phyloP scores from a whole-genome alignment of 2,888 invertebrate genomes.

The Fragum sueziense region DNA sequence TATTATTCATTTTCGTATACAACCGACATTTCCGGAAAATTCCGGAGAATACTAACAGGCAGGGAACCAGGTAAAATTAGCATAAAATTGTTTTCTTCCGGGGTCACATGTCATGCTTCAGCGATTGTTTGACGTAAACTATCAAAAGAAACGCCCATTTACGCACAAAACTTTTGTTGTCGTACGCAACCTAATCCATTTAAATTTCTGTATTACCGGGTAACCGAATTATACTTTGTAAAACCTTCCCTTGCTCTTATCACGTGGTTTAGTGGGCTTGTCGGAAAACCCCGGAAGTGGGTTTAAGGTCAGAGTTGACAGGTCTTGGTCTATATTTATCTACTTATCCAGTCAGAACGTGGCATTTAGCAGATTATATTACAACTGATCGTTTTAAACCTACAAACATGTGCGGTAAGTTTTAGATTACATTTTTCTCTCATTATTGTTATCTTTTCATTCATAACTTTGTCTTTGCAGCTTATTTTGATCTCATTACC shows the following conservation, averaged over 20 bases:
- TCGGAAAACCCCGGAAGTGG: neutral
- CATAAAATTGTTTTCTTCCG: conserved; percentile 4
- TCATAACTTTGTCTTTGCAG: no score
- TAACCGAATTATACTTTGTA: neutral
- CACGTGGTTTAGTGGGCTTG: neutral
- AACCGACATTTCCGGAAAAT: neutral
- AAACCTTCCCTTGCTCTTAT: no score
- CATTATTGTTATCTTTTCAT: no score
- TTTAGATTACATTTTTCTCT: neutral
- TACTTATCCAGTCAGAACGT: conserved; percentile 27
- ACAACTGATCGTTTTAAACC: neutral
- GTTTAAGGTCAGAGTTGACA: conserved; percentile 31
- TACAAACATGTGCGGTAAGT: conserved; percentile 25
- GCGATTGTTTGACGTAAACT: neutral
- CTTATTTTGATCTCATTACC: no score
- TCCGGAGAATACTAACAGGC: neutral
- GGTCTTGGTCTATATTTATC: conserved; percentile 14
- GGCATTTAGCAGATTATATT: conserved; percentile 15
- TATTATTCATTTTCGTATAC: no score
- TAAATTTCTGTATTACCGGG: neutral
- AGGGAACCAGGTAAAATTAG: neutral
- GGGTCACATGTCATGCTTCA: neutral
- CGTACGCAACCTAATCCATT: neutral
- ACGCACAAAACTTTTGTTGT: neutral
- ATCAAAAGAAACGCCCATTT: neutral